Evolutionary conservation across 2,113 vertebrate genomes (phyloP).

Genomic region (Rhinoptilus africanus): DNA sequence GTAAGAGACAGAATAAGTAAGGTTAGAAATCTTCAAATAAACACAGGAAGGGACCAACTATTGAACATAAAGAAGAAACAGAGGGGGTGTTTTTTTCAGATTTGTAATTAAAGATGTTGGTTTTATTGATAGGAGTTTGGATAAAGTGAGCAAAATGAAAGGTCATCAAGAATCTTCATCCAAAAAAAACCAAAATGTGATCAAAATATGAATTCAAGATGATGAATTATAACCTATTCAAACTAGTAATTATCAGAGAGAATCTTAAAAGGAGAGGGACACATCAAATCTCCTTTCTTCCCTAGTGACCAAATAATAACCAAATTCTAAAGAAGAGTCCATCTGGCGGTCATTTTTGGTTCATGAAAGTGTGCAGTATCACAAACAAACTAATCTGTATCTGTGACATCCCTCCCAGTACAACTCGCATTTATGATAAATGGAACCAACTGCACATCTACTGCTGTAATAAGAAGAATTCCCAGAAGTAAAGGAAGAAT

Average conservation of each 20-base stretch:
- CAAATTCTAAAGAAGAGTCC: background rate
- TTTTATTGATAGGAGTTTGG: background rate
- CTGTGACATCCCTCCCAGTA: background rate
- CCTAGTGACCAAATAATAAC: background rate
- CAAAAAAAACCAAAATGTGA: background rate
- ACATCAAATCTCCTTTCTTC: background rate
- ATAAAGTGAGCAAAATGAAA: background rate
- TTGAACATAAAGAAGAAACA: background rate
- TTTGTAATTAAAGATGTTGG: background rate
- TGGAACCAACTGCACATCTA: background rate
- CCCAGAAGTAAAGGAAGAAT: background rate
- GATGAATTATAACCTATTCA: background rate
- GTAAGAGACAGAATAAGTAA: background rate
- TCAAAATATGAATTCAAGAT: background rate
- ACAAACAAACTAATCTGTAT: background rate
- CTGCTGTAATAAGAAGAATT: background rate
- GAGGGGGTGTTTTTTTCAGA: background rate
- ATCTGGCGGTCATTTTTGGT: background rate
- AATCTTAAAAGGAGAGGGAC: background rate
- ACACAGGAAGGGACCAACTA: background rate
- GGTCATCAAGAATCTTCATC: background rate
- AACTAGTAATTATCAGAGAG: background rate
- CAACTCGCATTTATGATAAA: background rate
- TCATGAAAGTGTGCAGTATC: background rate
- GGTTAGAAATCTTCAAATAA: background rate